Base-by-base conservation (phyloP, 2,113 vertebrate genomes). In the Zeus faber region DNA sequence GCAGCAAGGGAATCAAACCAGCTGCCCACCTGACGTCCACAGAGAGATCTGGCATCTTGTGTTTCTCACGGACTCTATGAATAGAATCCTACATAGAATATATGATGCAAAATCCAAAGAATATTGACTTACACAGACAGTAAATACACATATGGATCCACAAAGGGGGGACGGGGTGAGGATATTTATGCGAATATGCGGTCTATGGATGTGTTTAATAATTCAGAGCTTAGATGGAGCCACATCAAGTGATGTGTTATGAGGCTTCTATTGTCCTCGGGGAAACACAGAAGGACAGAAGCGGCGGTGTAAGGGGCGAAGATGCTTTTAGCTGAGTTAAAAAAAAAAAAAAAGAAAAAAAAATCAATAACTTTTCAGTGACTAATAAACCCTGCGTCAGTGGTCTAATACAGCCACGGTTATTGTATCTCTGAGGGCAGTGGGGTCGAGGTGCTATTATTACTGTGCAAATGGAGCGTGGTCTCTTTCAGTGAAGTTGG, bases 121-220 rank as follows among this genome's bases (percentile, higher is more conserved):
- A n/a, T n/a, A n/a, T n/a, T n/a, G n/a, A n/a, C n/a, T n/a, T n/a
- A n/a, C n/a, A n/a, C n/a, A n/a, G n/a, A n/a, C n/a, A n/a, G n/a
- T n/a, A n/a, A n/a, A n/a, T n/a, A n/a, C n/a, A n/a, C n/a, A n/a
- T n/a, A n/a, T n/a, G n/a, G n/a, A n/a, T n/a, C n/a, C n/a, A n/a
- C n/a, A n/a, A n/a, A n/a, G n/a, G n/a, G n/a, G n/a, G n/a, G n/a
- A n/a, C n/a, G n/a, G n/a, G n/a, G n/a, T n/a, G n/a, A n/a, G n/a
- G n/a, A n/a, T n/a, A n/a, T n/a, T n/a, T n/a, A n/a, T n/a, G n/a
- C n/a, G n/a, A n/a, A n/a, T n/a, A n/a, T n/a, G n/a, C n/a, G n/a
- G n/a, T n/a, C n/a, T n/a, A n/a, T n/a, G n/a, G 53, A 47, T 45
- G 58, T 3, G 44, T 81, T 85, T 65, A 80, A 81, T 81, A 79